Conservation (phyloP, 1,140 invertebrate species). For the Drosophila persimilis region DNA sequence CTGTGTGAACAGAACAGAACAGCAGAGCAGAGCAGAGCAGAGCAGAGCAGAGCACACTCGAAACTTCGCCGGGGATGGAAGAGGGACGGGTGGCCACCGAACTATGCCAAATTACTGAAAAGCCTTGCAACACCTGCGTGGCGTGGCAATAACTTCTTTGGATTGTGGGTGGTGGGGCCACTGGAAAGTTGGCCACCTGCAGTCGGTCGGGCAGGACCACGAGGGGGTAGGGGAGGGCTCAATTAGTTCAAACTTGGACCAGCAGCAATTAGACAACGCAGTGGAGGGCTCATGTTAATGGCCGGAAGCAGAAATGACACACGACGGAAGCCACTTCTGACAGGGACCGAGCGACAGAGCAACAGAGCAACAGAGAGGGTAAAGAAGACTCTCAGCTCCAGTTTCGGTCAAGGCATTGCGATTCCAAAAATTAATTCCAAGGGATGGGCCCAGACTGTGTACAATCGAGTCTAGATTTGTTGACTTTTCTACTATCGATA, state of each 20-base stretch:
- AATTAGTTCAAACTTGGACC: conserved; percentile 54
- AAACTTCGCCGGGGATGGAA: conserved; percentile 27
- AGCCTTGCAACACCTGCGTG: conserved; percentile 41
- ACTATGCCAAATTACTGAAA: conserved; percentile 57
- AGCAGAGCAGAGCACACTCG: conserved; percentile 5
- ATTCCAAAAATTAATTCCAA: too few species aligned
- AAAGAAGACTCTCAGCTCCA: not conserved
- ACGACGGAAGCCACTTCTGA: not conserved
- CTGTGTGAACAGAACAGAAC: conserved; percentile 25
- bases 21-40: too few species aligned
- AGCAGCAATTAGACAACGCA: conserved; percentile 45
- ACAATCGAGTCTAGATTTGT: too few species aligned
- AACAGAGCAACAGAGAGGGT: too few species aligned
- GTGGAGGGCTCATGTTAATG: conserved; percentile 27
- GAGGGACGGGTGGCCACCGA: conserved; percentile 28
- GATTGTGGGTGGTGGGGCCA: not conserved
- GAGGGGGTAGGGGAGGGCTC: conserved; percentile 2
- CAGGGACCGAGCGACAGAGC: not conserved
- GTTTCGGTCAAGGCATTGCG: not conserved
- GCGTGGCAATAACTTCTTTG: not conserved
- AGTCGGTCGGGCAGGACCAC: not conserved
- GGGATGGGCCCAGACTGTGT: too few species aligned
- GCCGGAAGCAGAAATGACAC: conserved; percentile 24
- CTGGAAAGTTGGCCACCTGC: conserved; percentile 17
- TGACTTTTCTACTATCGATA: too few species aligned